Evolutionary conservation across 2,113 vertebrate genomes (phyloP).

Genomic region (Xiphorhynchus elegans): DNA sequence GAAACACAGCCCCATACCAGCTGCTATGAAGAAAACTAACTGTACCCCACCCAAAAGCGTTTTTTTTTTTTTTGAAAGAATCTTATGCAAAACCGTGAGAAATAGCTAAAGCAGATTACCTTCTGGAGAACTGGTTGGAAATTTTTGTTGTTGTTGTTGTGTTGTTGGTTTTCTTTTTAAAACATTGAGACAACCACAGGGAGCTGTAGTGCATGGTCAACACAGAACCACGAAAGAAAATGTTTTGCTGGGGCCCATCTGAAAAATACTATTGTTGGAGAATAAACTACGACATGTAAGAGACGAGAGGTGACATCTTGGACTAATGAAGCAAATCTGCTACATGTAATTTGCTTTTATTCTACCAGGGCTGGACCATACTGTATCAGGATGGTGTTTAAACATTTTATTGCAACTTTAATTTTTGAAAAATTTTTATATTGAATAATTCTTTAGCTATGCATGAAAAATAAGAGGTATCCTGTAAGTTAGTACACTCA

Average conservation of each 20-base stretch:
- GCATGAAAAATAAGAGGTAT: background rate
- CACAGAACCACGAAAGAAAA: background rate
- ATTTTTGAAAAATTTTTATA: background rate
- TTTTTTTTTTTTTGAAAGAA: background rate
- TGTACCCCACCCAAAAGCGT: background rate
- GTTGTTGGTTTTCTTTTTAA: background rate
- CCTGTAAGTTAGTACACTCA: background rate
- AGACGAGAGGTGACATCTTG: background rate
- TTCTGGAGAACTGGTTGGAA: background rate
- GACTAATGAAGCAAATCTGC: background rate
- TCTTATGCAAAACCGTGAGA: background rate
- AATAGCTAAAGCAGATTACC: background rate
- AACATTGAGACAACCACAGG: background rate
- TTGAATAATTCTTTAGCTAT: background rate
- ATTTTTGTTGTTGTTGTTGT: background rate
- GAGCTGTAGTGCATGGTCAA: background rate
- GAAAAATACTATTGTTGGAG: background rate
- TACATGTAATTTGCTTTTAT: background rate
- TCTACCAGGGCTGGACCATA: background rate
- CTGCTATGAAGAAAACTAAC: background rate
- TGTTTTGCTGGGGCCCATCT: background rate
- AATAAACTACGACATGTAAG: background rate
- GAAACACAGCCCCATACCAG: background rate
- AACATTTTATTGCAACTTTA: background rate
- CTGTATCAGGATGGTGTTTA: background rate